phyloP scores from a whole-genome alignment of 2,113 vertebrate species.

The Oriolus oriolus region DNA sequence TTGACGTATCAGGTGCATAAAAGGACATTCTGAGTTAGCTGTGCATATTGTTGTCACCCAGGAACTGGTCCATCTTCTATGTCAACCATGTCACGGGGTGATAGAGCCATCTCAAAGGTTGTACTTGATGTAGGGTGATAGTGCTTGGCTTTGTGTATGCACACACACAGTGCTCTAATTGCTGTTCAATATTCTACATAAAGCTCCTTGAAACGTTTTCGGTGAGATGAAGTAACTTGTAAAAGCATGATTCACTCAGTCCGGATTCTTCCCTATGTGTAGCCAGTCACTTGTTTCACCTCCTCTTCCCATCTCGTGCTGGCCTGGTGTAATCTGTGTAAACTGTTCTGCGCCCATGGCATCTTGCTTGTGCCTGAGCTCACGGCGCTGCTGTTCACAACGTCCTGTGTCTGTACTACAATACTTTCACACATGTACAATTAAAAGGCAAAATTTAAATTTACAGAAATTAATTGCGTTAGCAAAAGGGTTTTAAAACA shows the following conservation, averaged over 20 bases:
- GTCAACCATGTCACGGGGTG: rapidly evolving
- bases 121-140: background rate
- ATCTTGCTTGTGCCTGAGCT: background rate
- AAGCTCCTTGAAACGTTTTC: background rate
- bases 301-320: background rate
- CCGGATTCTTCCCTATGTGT: background rate
- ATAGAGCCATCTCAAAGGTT: background rate
- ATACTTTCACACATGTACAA: background rate
- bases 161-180: background rate
- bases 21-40: background rate
- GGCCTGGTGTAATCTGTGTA: background rate
- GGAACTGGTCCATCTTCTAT: background rate
- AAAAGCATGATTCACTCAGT: background rate
- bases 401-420: background rate
- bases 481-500: constrained; percentile 40
- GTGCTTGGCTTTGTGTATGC: background rate
- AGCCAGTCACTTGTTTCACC: background rate
- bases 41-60: background rate
- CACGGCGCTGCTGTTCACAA: background rate
- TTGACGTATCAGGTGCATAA: background rate
- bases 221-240: background rate
- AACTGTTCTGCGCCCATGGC: rapidly evolving
- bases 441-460: constrained; percentile 55
- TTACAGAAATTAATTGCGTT: constrained; percentile 42
- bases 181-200: background rate